phyloP scores from a whole-genome alignment of 2,113 vertebrate species.

The Emydocephalus ijimae region DNA sequence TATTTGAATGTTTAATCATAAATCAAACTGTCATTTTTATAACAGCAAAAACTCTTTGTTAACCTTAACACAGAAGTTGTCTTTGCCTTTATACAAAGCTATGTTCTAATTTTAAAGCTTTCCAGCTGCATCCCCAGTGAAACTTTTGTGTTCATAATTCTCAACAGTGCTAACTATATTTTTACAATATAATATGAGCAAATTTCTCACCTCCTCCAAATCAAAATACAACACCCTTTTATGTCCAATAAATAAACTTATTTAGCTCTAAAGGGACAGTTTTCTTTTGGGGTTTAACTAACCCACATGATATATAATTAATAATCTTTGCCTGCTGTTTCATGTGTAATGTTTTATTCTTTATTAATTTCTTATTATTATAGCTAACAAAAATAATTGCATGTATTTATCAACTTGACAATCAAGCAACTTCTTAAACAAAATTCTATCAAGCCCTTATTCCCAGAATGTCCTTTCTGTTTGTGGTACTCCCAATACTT shows the following conservation, averaged over 20 bases:
- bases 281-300: slow-evolving; percentile 21
- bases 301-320: slow-evolving; percentile 19
- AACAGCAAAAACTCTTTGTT: slow-evolving; percentile 35
- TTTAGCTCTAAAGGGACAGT: neutral
- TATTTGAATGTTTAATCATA: slow-evolving; percentile 41
- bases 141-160: slow-evolving; percentile 17
- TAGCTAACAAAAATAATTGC: neutral
- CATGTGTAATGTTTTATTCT: neutral
- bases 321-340: neutral
- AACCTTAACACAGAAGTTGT: slow-evolving; percentile 30
- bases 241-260: slow-evolving; percentile 1
- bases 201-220: neutral
- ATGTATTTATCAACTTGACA: neutral
- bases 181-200: neutral
- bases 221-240: neutral
- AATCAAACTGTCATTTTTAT: slow-evolving; percentile 40
- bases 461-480: neutral
- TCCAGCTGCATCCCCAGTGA: slow-evolving; percentile 24
- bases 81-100: slow-evolving; percentile 20
- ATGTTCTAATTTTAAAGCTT: slow-evolving; percentile 47
- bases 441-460: neutral
- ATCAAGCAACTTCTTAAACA: neutral
- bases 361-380: slow-evolving; percentile 26
- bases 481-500: neutral
- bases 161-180: neutral